Evolutionary conservation across 1,140 invertebrate genomes (phyloP).

Genomic region (Riptortus pedestris): DNA sequence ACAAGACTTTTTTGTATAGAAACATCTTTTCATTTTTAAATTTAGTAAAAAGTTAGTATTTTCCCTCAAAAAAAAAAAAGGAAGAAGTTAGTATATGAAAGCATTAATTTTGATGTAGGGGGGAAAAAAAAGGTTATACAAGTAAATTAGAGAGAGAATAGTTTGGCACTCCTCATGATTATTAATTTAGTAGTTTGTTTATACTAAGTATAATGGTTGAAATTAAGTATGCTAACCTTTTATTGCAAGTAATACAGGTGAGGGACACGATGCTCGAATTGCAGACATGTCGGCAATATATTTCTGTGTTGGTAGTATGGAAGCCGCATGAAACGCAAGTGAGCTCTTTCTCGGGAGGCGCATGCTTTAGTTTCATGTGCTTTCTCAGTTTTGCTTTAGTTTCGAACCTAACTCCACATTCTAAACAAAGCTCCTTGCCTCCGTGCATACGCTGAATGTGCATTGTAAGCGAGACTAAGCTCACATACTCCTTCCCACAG

Average conservation of each 20-base stretch:
- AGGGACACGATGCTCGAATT: conserved; percentile 19
- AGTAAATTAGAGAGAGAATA: no score
- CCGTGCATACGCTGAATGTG: conserved; percentile 13
- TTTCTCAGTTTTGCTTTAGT: neutral
- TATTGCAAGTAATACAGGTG: conserved; percentile 10
- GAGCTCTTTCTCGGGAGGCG: neutral
- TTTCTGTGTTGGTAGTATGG: conserved; percentile 22
- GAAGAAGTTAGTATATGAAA: no score
- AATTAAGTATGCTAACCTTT: conserved; percentile 3
- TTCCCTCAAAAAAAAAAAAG: no score
- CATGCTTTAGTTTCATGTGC: conserved; percentile 8
- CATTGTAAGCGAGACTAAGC: conserved; percentile 3
- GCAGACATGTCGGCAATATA: conserved; percentile 22
- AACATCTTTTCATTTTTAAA: no score
- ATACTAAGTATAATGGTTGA: no score
- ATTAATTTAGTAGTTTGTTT: no score
- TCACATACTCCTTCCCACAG: conserved; percentile 6
- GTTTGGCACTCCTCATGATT: no score
- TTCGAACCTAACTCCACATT: conserved; percentile 6
- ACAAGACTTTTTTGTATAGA: no score
- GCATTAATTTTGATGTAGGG: no score
- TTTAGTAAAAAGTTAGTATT: no score
- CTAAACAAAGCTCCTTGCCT: neutral
- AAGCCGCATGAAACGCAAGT: conserved; percentile 24
- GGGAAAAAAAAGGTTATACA: no score